A percentile compares a stretch with the other conserved stretches of the same genome.
Conservation (phyloP, 2,888 invertebrate genomes). For the Hirtodrosophila histrioides region DNA sequence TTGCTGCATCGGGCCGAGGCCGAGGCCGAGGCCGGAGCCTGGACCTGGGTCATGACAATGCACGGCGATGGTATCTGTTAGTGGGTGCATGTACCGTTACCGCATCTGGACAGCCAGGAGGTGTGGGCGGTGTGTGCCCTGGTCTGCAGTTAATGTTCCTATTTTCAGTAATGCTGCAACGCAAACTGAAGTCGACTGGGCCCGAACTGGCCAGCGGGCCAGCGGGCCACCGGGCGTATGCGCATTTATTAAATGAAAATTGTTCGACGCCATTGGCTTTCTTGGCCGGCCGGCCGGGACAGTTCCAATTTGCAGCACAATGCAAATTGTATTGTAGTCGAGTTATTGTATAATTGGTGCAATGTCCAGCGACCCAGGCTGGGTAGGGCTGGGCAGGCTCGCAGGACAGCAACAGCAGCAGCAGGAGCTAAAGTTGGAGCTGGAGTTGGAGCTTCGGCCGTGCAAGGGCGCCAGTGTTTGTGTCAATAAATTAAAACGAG, state of each 20-base stretch:
- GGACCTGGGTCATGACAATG: slow-evolving; percentile 33
- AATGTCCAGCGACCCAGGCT: slow-evolving; percentile 41
- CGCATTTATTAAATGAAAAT: slow-evolving; percentile 75
- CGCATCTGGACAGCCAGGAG: slow-evolving; percentile 18
- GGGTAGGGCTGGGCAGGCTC: no score
- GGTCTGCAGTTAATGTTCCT: slow-evolving; percentile 72
- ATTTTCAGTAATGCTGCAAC: slow-evolving; percentile 42
- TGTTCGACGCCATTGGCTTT: slow-evolving; percentile 41
- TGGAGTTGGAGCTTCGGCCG: slow-evolving; percentile 9
- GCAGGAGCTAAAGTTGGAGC: not conserved
- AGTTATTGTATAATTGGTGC: slow-evolving; percentile 79
- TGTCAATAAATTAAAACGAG: slow-evolving; percentile 79
- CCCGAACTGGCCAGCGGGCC: slow-evolving; percentile 32
- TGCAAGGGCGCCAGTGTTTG: slow-evolving; percentile 59
- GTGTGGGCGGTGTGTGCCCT: slow-evolving; percentile 10
- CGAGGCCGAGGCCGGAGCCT: not conserved
- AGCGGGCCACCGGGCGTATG: slow-evolving; percentile 66
- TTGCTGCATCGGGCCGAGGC: slow-evolving; percentile 44
- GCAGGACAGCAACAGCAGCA: no score
- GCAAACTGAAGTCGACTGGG: slow-evolving; percentile 21
- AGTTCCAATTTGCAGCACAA: slow-evolving; percentile 74
- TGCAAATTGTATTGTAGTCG: slow-evolving; percentile 78
- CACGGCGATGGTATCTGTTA: slow-evolving; percentile 29
- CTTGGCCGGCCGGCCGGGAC: slow-evolving; percentile 49
- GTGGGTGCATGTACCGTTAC: slow-evolving; percentile 43